Evolutionary conservation across 2,888 invertebrate genomes (phyloP).

Genomic region (Eupithecia centaureata): DNA sequence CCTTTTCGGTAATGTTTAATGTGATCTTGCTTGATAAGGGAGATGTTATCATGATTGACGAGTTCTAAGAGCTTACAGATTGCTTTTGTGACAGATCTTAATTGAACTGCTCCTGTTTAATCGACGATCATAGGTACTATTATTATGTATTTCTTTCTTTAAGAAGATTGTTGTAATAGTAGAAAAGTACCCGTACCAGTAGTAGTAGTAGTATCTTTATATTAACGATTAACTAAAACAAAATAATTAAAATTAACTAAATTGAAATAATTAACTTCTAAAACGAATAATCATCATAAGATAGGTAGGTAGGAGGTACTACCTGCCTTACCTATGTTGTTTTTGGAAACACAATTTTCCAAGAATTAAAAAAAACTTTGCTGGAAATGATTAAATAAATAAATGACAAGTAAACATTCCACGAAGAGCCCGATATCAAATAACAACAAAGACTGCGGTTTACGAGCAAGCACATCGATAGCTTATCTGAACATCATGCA

Average conservation of each 20-base stretch:
- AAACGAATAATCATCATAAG: too few species aligned
- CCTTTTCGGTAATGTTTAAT: slow-evolving; percentile 17
- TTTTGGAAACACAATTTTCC: background rate
- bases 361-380: slow-evolving; percentile 34
- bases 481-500: slow-evolving; percentile 64
- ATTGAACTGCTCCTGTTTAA: background rate
- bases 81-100: slow-evolving; percentile 17
- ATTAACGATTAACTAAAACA: too few species aligned
- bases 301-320: too few species aligned
- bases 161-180: background rate
- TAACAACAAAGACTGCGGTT: slow-evolving; percentile 46
- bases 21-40: slow-evolving; percentile 26
- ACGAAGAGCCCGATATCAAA: slow-evolving; percentile 41
- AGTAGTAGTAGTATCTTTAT: too few species aligned
- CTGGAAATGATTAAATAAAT: slow-evolving; percentile 42
- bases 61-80: slow-evolving; percentile 16
- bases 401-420: slow-evolving; percentile 44
- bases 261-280: too few species aligned
- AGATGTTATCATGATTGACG: slow-evolving; percentile 37
- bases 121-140: background rate
- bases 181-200: too few species aligned
- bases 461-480: slow-evolving; percentile 50
- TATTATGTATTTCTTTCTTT: background rate
- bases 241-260: too few species aligned
- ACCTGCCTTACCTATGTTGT: too few species aligned